Evolutionary conservation across 2,113 vertebrate genomes (phyloP), one percentile per base, ranked within the genome.

Genomic region (Shinisaurus crocodilurus): DNA sequence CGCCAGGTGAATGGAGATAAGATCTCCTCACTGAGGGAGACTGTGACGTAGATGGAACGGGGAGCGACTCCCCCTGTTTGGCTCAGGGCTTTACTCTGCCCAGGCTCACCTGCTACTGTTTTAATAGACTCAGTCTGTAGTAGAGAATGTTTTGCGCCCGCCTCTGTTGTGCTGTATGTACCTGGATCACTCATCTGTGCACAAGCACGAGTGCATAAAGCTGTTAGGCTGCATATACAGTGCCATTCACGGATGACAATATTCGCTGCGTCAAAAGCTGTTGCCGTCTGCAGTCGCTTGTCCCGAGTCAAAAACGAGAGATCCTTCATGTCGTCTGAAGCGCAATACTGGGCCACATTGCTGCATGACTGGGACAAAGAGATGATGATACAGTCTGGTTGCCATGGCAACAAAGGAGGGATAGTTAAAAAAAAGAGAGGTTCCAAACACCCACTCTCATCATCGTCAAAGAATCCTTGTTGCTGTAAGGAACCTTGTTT

Each of bases 371-470:
- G 96, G 97, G 98, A 97, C 98, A 98, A 98, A 98, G 96, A 97
- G 96, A 98, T 97, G 98, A 98, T 98, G 98, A 98, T 98, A 98
- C 97, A 97, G 96, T 96, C 98, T 95, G 97, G 99, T 99, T 99
- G 97, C 98, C 97, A 98, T 99, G 98, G 98, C 98, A 99, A 99
- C 98, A 95, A 96, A 97, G 98, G 97, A 97, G 97, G 97, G 96
- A 97, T 96, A 97, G 97, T 85, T 95, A 45, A 69, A 67, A 69
- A 67, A 43, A 27, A 95, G 95, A 96, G 97, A 97, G 95, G 94
- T 96, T 97, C 92, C 96, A 90, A 97, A 96, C 96, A 96, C 95
- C 92, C 95, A 89, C 95, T 95, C 95, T 96, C 92, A 96, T 92
- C 95, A 85, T 93, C 79, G 63, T 94, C 96, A 94, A 95, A 95